phyloP scores from a whole-genome alignment of 1,140 invertebrate species.

The Drosophila seguyi region DNA sequence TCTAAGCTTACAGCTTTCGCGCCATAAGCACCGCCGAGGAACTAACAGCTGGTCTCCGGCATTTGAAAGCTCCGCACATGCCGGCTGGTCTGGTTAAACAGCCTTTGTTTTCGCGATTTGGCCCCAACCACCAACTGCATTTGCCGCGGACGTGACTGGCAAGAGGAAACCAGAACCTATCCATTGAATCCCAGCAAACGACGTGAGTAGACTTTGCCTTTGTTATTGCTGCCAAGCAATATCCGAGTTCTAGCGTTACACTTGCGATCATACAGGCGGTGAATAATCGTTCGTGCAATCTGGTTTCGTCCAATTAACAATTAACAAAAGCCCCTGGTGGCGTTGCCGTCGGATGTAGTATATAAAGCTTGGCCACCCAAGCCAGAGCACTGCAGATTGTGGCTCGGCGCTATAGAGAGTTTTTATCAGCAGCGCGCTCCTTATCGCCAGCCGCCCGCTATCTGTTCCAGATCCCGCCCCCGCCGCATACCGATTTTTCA shows the following conservation, averaged over 20 bases:
- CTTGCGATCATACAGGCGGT: conserved; percentile 51
- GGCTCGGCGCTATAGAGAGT: not conserved
- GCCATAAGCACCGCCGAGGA: no score
- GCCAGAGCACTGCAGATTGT: conserved; percentile 37
- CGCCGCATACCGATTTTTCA: conserved; percentile 20
- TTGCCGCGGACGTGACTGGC: conserved; percentile 47
- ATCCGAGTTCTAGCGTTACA: conserved; percentile 55
- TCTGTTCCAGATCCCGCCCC: conserved; percentile 36
- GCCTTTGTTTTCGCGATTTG: conserved; percentile 39
- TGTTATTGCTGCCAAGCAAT: conserved; percentile 34
- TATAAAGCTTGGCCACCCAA: conserved; percentile 47
- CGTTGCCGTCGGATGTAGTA: conserved; percentile 37
- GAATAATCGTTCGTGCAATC: conserved; percentile 66
- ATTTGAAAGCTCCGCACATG: conserved; percentile 41
- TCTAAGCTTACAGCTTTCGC: no score
- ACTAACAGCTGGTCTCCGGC: conserved; percentile 48
- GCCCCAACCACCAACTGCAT: conserved; percentile 31
- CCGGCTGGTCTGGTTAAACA: conserved; percentile 24
- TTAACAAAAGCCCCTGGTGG: conserved; percentile 20
- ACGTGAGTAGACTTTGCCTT: conserved; percentile 67
- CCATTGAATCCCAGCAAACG: conserved; percentile 13
- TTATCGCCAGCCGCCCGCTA: conserved; percentile 54
- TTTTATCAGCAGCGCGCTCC: conserved; percentile 31
- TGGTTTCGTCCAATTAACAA: conserved; percentile 34
- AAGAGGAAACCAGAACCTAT: conserved; percentile 28